phyloP scores from a whole-genome alignment of 2,797 vertebrate genomes.

The Lithobates pipiens region DNA sequence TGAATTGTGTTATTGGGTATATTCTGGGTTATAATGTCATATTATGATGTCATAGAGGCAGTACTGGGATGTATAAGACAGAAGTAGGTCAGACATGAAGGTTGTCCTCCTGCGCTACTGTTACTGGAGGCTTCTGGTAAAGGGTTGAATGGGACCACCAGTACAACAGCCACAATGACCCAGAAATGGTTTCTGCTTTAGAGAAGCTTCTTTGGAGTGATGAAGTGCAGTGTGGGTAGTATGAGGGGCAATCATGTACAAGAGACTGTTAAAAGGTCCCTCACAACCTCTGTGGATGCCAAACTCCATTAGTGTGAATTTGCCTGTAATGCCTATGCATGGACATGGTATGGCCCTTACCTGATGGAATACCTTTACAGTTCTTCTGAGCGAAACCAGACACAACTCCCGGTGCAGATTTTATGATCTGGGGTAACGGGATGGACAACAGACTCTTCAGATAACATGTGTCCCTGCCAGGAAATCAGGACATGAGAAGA shows the following conservation, averaged over 20 bases:
- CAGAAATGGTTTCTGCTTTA: too few relatives aligned
- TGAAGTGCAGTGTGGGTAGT: background rate
- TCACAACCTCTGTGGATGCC: background rate
- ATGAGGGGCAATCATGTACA: background rate
- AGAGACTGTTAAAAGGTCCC: too few relatives aligned
- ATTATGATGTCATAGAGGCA: too few relatives aligned
- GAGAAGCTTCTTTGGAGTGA: background rate
- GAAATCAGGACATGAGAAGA: too few relatives aligned
- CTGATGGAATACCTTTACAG: background rate
- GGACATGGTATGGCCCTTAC: background rate
- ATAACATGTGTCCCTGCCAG: slow-evolving; percentile 15
- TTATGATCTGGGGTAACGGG: slow-evolving; percentile 1
- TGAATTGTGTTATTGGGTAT: too few relatives aligned
- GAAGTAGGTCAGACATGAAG: background rate
- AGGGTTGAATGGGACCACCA: background rate
- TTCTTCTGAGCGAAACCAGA: slow-evolving; percentile 13
- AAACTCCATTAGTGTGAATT: too few relatives aligned
- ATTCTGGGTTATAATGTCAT: too few relatives aligned
- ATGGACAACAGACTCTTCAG: slow-evolving; percentile 15
- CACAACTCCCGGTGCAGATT: background rate
- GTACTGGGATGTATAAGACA: background rate
- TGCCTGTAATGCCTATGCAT: too few relatives aligned
- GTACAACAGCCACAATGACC: background rate
- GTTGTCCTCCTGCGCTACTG: too few relatives aligned
- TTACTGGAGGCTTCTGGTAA: background rate